Evolutionary conservation across 2,888 invertebrate species (phyloP).

Genomic region (Andrena chrysosceles): DNA sequence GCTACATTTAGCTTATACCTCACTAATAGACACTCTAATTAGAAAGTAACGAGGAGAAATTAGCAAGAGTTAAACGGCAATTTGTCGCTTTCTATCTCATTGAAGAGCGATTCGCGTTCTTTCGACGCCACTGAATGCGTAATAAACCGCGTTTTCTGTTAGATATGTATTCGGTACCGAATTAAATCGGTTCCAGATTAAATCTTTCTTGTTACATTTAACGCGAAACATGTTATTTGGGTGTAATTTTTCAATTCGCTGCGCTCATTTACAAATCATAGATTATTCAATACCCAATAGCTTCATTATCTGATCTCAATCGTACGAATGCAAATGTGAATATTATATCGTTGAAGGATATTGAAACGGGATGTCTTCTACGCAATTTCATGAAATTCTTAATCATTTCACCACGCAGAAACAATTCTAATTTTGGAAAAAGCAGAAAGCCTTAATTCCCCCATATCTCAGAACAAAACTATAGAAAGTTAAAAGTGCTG

Average conservation of each 20-base stretch:
- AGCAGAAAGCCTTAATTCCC: no score
- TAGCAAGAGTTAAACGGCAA: slow-evolving; percentile 37
- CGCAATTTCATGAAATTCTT: no score
- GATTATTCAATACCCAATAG: background rate
- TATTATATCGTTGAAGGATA: background rate
- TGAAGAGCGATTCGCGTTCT: slow-evolving; percentile 41
- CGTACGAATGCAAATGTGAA: background rate
- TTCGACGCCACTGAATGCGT: slow-evolving; percentile 21
- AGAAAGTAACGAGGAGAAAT: slow-evolving; percentile 59
- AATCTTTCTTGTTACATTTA: background rate
- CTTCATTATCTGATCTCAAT: background rate
- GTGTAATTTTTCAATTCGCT: background rate
- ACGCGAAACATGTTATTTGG: background rate
- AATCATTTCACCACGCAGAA: no score
- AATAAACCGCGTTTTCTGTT: background rate
- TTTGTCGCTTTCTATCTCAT: slow-evolving; percentile 59
- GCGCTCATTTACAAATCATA: background rate
- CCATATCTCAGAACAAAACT: background rate
- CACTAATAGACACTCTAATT: slow-evolving; percentile 27
- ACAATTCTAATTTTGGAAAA: no score
- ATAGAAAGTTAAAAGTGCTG: background rate
- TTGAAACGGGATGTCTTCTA: background rate
- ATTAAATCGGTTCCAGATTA: no score
- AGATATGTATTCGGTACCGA: slow-evolving; percentile 21
- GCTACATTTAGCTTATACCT: background rate